phyloP scores from a whole-genome alignment of 37 sponge, comb jelly and placozoan genomes.

The Chondrilla cf. caribensis region DNA sequence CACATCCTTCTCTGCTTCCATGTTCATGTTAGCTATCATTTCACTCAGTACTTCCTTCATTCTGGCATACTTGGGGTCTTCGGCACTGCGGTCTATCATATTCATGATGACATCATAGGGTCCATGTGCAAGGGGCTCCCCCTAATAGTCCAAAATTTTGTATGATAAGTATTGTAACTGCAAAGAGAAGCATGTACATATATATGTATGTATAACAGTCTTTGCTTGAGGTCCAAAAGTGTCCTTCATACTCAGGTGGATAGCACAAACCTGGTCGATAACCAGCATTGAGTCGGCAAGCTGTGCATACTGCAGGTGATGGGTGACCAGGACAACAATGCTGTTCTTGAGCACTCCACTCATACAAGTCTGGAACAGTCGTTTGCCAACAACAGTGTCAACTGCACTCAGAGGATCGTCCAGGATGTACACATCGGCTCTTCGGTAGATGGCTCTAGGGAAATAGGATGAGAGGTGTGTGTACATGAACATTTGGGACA shows the following conservation, averaged over 20 bases:
- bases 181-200: neutral
- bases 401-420: no score
- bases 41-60: neutral
- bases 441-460: no score
- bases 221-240: no score
- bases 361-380: no score
- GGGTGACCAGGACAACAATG: no score
- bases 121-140: neutral
- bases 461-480: conserved; percentile 23
- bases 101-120: neutral
- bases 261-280: conserved; percentile 49
- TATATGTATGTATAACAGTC: neutral
- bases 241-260: no score
- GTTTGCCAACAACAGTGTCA: no score
- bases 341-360: no score
- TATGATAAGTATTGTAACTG: neutral
- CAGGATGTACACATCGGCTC: no score
- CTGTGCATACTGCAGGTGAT: no score
- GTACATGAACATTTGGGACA: neutral
- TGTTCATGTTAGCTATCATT: neutral
- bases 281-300: no score
- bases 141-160: no score
- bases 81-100: neutral
- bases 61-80: neutral
- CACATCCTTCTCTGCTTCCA: neutral